phyloP scores from a whole-genome alignment of 2,888 invertebrate species.

The Mayetiola destructor region DNA sequence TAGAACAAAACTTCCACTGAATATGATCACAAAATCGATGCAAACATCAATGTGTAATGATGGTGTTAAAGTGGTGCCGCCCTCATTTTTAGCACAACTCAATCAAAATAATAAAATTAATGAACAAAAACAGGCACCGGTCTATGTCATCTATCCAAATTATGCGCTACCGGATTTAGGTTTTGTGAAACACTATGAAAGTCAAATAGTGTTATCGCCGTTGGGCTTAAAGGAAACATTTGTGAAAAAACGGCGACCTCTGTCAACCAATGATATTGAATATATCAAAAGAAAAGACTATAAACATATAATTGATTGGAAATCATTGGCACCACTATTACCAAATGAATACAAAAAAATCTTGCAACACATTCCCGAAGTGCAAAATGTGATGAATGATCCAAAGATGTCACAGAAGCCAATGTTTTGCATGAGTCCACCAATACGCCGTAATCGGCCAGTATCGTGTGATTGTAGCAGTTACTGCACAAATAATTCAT shows the following conservation, averaged over 20 bases:
- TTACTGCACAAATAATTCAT: constrained; percentile 23
- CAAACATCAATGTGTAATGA: constrained; percentile 48
- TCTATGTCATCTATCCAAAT: constrained; percentile 81
- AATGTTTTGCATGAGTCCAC: constrained; percentile 42
- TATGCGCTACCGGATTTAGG: constrained; percentile 80
- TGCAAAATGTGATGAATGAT: constrained; percentile 39
- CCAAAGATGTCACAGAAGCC: constrained; percentile 39
- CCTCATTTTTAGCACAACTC: constrained; percentile 54
- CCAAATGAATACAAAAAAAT: constrained; percentile 73
- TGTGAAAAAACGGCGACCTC: constrained; percentile 45
- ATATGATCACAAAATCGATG: constrained; percentile 56
- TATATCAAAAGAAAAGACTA: constrained; percentile 64
- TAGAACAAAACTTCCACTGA: constrained; percentile 38
- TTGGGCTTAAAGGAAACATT: constrained; percentile 45
- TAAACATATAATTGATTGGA: constrained; percentile 83
- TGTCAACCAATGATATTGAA: constrained; percentile 71
- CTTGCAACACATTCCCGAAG: constrained; percentile 60
- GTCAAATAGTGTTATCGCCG: constrained; percentile 54
- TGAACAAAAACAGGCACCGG: constrained; percentile 51
- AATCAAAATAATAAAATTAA: constrained; percentile 38
- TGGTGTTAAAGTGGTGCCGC: constrained; percentile 47
- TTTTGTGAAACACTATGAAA: constrained; percentile 44
- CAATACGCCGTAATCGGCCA: constrained; percentile 47
- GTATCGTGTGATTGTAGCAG: constrained; percentile 37
- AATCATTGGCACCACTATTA: constrained; percentile 73